Percentiles rank a stretch among this genome's conserved stretches.
phyloP scores from a whole-genome alignment of 2,113 vertebrate genomes.

The Callaeas wilsoni region DNA sequence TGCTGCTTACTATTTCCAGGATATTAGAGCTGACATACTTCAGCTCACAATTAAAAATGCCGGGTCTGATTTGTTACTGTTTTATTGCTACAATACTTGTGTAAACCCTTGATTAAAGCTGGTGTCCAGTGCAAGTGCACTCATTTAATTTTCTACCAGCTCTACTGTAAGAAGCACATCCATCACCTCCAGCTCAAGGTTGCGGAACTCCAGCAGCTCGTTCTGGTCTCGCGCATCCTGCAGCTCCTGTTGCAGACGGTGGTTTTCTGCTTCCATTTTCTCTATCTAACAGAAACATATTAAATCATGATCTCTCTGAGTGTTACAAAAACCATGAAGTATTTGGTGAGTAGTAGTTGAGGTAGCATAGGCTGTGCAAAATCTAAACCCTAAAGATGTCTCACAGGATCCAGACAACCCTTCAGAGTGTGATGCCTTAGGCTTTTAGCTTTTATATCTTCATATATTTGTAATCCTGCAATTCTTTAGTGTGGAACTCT shows the following conservation, averaged over 20 bases:
- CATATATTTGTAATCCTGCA: too few relatives aligned
- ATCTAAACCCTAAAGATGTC: not conserved
- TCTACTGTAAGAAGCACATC: not conserved
- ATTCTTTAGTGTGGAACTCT: too few relatives aligned
- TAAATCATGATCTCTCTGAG: not conserved
- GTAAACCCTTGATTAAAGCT: not conserved
- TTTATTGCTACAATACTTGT: not conserved
- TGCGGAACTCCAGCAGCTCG: slow-evolving; percentile 95
- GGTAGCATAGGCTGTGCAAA: not conserved
- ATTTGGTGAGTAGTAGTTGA: not conserved
- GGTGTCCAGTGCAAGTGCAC: not conserved
- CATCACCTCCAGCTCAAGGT: slow-evolving; percentile 93
- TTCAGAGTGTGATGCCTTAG: too few relatives aligned
- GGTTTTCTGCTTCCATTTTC: slow-evolving; percentile 84
- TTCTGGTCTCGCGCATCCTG: slow-evolving; percentile 98
- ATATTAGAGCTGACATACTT: not conserved
- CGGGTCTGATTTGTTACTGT: not conserved
- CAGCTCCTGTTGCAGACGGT: slow-evolving; percentile 87
- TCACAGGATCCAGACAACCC: not conserved
- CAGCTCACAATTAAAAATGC: not conserved
- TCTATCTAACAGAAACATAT: slow-evolving; percentile 84
- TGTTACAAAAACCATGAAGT: not conserved
- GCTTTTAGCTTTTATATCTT: too few relatives aligned
- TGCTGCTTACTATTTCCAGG: not conserved
- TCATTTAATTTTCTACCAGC: not conserved